Percentiles rank a stretch among this genome's conserved stretches.
Evolutionary conservation across 2,888 invertebrate genomes (phyloP).

Genomic region (Mellilla xanthometata): DNA sequence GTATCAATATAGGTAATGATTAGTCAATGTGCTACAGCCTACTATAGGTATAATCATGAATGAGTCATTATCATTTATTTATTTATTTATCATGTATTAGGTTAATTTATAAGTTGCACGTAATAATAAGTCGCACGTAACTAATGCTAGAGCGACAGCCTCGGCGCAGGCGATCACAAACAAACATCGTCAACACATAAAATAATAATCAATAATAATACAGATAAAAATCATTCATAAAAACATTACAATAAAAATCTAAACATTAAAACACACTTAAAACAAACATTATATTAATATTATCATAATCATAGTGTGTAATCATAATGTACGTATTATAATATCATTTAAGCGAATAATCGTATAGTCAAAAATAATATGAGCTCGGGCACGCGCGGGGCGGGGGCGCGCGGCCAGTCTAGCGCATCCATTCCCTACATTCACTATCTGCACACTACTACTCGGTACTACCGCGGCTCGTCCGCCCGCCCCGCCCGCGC

Average conservation of each 20-base stretch:
- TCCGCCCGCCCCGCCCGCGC: conserved; percentile 58
- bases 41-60: conserved; percentile 78
- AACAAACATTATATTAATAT: conserved; percentile 83
- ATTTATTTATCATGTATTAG: conserved; percentile 70
- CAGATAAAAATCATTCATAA: conserved; percentile 83
- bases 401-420: conserved; percentile 39
- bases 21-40: conserved; percentile 81
- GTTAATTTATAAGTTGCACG: conserved; percentile 71
- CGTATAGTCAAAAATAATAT: conserved; percentile 81
- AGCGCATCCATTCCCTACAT: conserved; percentile 44
- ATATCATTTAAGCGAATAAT: conserved; percentile 81
- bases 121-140: conserved; percentile 61
- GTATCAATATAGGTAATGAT: conserved; percentile 82
- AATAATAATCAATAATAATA: conserved; percentile 83
- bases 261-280: conserved; percentile 83
- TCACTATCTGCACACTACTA: conserved; percentile 36
- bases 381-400: conserved; percentile 73
- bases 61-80: conserved; percentile 77
- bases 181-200: conserved; percentile 82
- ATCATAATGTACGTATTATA: conserved; percentile 64
- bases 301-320: conserved; percentile 81
- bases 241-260: conserved; percentile 84
- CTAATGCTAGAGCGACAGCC: conserved; percentile 73
- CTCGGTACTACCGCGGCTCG: conserved; percentile 41
- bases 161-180: conserved; percentile 74